Evolutionary conservation across 64 coral and sea anemone genomes (phyloP), one percentile per base, ranked within the genome.

Genomic region (Stylophora pistillata): DNA sequence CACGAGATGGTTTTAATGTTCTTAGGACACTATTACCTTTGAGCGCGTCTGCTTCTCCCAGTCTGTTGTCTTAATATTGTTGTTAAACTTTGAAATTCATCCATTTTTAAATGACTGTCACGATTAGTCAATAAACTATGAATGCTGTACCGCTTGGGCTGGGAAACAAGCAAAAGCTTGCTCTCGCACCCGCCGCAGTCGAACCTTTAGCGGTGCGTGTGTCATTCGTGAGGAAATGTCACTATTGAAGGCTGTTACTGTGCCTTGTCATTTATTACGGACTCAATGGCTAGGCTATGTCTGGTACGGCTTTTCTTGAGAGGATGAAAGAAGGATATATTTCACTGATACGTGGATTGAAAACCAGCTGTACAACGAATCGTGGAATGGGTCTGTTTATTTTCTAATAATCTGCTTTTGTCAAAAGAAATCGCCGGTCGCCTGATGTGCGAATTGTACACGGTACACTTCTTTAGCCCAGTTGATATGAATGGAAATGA

Each of bases 21-120:
- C 80, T 84, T 69, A 84, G 61, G 62, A 62, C 80, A 69, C 61
- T 53, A 84, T 84, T 84, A 33, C 80, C 64, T 69, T 34, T 18
- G 17, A 66, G 80, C 62, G 79, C 59, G 80, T 84, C 80, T 84
- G 80, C 20, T 84, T 84, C 58, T 47, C 62, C 62, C 33, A 26
- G 71, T 92, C 90, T 92, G 90, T 79, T 78, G 90, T 56, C 83
- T 92, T 64, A 72, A 62, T 74, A 63, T 71, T 92, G 82, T 76
- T 92, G 90, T 92, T 92, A 86, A 92, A 92, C 90, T 86, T 92
- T 70, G 81, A 77, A 92, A 92, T 92, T 92, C 90, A 92, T 92
- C 55, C 86, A 92, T 92, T 86, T 92, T 92, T 92, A 78, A 92
- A 71, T 86, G 81, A 77, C 18, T 68, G 89, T 73, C 71, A 73